phyloP scores from a whole-genome alignment of 2,113 vertebrate genomes.

The Pluvianellus socialis region DNA sequence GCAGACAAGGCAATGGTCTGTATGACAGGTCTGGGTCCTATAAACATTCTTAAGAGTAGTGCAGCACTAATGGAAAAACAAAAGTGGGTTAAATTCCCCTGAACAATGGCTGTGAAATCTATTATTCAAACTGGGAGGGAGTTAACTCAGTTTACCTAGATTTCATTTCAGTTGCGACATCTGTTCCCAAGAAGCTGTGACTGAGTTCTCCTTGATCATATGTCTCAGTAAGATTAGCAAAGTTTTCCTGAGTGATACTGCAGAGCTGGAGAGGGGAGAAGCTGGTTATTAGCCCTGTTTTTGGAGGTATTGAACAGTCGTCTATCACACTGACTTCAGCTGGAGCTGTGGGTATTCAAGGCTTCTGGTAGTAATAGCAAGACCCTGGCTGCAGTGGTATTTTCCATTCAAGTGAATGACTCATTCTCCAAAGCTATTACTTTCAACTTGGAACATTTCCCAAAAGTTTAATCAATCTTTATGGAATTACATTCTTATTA shows the following conservation, averaged over 20 bases:
- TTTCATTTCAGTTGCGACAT: not conserved
- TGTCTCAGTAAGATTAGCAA: not conserved
- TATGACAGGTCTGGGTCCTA: not conserved
- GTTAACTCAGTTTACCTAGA: not conserved
- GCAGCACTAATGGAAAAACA: not conserved
- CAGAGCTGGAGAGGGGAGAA: not conserved
- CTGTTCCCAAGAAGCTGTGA: not conserved
- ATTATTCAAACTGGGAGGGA: not conserved
- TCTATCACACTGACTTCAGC: not conserved
- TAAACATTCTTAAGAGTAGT: not conserved
- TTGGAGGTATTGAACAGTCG: not conserved
- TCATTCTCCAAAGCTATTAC: not conserved
- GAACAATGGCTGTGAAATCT: not conserved
- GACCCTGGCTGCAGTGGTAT: not conserved
- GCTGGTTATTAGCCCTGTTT: not conserved
- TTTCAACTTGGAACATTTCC: not conserved
- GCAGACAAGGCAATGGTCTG: not conserved
- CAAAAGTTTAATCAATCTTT: not conserved
- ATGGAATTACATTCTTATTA: slow-evolving; percentile 3
- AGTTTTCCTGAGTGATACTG: not conserved
- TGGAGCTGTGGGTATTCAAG: not conserved
- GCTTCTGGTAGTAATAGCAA: not conserved
- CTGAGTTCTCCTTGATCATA: not conserved
- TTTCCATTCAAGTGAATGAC: not conserved
- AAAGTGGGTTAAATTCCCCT: not conserved